Evolutionary conservation across 2,113 vertebrate genomes (phyloP).

Genomic region (Microtus richardsoni): DNA sequence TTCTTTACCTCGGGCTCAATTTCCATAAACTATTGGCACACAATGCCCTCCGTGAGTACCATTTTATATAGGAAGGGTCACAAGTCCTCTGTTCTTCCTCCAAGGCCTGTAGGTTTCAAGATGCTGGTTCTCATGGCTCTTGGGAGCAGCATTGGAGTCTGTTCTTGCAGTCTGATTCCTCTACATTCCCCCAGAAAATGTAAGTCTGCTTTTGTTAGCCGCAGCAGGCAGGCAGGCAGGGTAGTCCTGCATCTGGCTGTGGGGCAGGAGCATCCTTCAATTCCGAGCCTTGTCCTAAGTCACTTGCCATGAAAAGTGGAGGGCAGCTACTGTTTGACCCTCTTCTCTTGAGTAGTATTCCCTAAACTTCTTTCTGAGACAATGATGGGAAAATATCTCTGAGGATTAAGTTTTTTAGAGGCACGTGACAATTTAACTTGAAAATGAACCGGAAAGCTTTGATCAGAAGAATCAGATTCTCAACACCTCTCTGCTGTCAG

Average conservation of each 20-base stretch:
- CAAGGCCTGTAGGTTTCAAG: background rate
- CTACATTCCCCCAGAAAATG: background rate
- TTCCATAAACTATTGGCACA: slow-evolving; percentile 9
- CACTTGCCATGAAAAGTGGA: background rate
- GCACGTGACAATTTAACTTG: background rate
- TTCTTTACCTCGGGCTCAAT: slow-evolving; percentile 1
- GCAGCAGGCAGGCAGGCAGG: background rate
- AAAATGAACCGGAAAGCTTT: background rate
- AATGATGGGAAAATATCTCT: background rate
- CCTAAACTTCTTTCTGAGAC: slow-evolving; percentile 1
- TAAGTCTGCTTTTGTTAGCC: background rate
- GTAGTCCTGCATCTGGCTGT: background rate
- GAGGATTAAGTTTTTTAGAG: background rate
- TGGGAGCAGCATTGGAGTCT: background rate
- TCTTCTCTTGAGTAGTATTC: background rate
- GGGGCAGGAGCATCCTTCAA: background rate
- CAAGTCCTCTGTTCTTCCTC: background rate
- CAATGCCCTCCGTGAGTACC: slow-evolving; percentile 8
- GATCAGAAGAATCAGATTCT: background rate
- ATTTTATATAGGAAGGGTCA: slow-evolving; percentile 18
- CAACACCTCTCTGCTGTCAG: background rate
- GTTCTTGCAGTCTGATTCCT: background rate
- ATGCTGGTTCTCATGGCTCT: background rate
- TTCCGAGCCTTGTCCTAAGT: background rate
- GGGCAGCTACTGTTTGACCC: background rate